Evolutionary conservation across 2,888 invertebrate genomes (phyloP), one percentile per base, ranked within the genome.

Genomic region (Tachystola acroxantha): DNA sequence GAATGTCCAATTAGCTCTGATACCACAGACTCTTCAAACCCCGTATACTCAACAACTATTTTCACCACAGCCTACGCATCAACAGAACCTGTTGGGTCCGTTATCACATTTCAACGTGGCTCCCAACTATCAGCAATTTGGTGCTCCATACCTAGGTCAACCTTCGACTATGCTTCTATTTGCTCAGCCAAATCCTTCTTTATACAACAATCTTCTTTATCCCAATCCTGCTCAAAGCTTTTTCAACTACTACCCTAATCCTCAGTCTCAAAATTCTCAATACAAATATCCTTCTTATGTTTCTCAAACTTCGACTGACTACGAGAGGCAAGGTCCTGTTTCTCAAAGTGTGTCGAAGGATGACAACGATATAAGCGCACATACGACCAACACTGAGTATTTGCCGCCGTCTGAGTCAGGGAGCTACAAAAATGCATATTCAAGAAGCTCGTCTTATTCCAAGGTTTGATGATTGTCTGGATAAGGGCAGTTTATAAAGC

Each of bases 171-270:
- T 82, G 78, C 39, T 84, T 3, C 42, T 86, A 1, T 46, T 81
- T 22, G 66, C 79, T 25, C 87, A 79, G 39, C 68, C 77, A 0
- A 74, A 73, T 44, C 68, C 77, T 7, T 65, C 70, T 14, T 45
- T 73, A 4, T 84, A 81, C 37, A 79, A 67, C 36, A 79, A 77
- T 37, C 50, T 79, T 10, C 42, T 72, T 0, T 75, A 80, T 37
- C 64, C 69, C 0, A 77, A 72, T 36, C 73, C 79, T 3, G 57
- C 63, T 0, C 84, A 79, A 45, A 73, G 64, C 29, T 62, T 82
- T 12, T 80, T 77, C 39, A 81, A 78, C 36, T 86, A 84, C 36
- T 77, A 80, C 42, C 80, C 81, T 12, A n/a, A n/a, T n/a, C n/a
- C n/a, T n/a, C n/a, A n/a, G n/a, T n/a, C n/a, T n/a, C n/a, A n/a